Conservation (phyloP, 2,113 vertebrate species). For the Laticauda laticaudata region DNA sequence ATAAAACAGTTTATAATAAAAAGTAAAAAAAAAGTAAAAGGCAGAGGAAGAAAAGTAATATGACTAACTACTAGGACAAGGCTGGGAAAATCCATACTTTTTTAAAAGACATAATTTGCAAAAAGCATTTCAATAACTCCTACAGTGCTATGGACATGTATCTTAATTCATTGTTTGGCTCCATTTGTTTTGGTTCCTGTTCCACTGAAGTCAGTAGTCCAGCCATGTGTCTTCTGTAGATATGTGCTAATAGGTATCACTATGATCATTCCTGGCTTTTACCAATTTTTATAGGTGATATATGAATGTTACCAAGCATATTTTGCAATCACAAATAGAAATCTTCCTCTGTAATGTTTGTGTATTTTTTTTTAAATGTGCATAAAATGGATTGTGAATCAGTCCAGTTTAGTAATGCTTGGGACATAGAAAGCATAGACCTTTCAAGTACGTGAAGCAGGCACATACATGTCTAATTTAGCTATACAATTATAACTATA, state of each 20-base stretch:
- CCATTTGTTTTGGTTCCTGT: not conserved
- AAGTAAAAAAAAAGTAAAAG: not conserved
- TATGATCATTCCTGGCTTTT: not conserved
- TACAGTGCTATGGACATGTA: not conserved
- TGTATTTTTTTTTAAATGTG: not conserved
- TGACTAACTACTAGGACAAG: not conserved
- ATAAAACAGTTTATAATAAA: not conserved
- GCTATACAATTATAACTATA: not conserved
- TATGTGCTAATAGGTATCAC: not conserved
- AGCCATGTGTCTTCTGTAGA: not conserved
- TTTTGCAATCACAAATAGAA: not conserved
- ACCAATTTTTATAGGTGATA: not conserved
- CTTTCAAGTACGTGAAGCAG: not conserved
- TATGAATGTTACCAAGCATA: not conserved
- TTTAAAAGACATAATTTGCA: not conserved
- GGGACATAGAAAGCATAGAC: not conserved
- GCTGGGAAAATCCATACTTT: not conserved
- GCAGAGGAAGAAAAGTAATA: not conserved
- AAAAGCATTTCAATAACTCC: not conserved
- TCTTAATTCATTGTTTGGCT: not conserved
- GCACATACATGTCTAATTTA: not conserved
- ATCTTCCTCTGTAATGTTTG: not conserved
- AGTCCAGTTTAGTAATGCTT: not conserved
- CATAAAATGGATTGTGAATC: not conserved
- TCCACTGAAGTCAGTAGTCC: not conserved